These are phyloP conservation scores for Chrysemys picta DNA, from an alignment of 2,113 vertebrate species.

Conservation along the genomic window DNA sequence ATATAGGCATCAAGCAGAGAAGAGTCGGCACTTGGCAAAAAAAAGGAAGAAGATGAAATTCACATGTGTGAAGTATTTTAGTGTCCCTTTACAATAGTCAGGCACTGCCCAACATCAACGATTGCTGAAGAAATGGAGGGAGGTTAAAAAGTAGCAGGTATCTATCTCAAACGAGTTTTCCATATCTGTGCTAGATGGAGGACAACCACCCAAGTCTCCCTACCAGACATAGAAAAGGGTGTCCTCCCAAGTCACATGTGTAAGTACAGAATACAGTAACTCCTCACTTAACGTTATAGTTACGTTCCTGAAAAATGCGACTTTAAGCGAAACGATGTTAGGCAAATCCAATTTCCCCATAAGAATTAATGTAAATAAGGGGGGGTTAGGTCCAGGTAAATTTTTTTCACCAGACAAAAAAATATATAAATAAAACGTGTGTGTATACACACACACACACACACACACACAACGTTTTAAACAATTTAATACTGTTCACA, in stretches of 20 bases:
- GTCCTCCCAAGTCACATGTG: not conserved
- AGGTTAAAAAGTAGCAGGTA: not conserved
- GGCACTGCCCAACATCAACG: not conserved
- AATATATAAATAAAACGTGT: too few species aligned
- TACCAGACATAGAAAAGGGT: not conserved
- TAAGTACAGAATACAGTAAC: not conserved
- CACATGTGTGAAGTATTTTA: not conserved
- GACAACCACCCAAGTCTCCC: not conserved
- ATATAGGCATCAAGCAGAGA: constrained; percentile 4
- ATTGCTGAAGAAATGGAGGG: not conserved
- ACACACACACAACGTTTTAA: too few species aligned
- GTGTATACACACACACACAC: too few species aligned
- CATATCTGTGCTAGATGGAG: not conserved
- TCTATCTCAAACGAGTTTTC: not conserved
- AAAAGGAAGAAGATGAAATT: constrained; percentile 37
- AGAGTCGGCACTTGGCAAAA: constrained; percentile 21
- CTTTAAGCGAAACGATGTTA: too few species aligned
- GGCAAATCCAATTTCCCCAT: too few species aligned
- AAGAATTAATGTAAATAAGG: too few species aligned
- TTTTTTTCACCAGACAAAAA: too few species aligned
- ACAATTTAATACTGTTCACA: too few species aligned
- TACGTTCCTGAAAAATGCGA: too few species aligned
- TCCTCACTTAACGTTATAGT: too few species aligned
- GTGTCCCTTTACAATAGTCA: not conserved
- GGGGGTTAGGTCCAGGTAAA: too few species aligned